Evolutionary conservation across 1,140 invertebrate species (phyloP), one percentile per base, ranked within the genome.

Genomic region (Drosophila asahinai): DNA sequence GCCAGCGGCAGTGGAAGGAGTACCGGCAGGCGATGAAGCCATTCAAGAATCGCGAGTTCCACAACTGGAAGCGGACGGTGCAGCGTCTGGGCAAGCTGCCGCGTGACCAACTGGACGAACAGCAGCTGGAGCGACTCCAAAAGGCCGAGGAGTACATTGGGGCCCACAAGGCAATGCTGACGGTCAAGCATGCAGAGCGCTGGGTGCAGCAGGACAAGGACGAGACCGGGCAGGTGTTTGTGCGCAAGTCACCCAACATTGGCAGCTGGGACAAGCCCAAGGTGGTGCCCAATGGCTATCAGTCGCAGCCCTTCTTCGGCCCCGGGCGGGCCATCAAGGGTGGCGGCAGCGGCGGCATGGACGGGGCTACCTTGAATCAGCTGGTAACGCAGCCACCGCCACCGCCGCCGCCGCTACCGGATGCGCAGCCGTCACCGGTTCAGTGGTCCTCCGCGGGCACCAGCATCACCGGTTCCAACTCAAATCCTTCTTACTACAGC

Each of bases 11-110:
- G 42, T 92, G 91, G 91, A 76, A 78, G 17, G 91, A 92, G 36
- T 92, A 92, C 33, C 77, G 91, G 0, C 80, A 90, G 52, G 84
- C 86, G 0, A 92, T 92, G 87, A 92, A 92, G 30, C 91, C 91
- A 0, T 92, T 92, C 54, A 92, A 92, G 47, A 92, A 92, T 64
- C 84, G 91, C 4, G 91, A 92, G 38, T 92, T 92, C 15, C 77
- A 83, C 22, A 92, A 92, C 49, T 78, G 73, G 57, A 92, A 92
- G 48, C 78, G 91, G 4, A 83, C 80, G 0, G 83, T 92, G 22
- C 91, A 92, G 49, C 91, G 91, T 0, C 42, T 92, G 25, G 82
- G 91, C n/a, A 92, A 92, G 45, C 48, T 86, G 27, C 77, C 80
- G 17, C 68, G 73, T 0, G 78, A 83, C 11, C 63, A 89, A 33